A percentile compares a stretch with the other conserved stretches of the same genome.
These are phyloP conservation scores for Linurgus olivaceus DNA, from an alignment of 2,797 vertebrate species.

Conservation along the genomic window DNA sequence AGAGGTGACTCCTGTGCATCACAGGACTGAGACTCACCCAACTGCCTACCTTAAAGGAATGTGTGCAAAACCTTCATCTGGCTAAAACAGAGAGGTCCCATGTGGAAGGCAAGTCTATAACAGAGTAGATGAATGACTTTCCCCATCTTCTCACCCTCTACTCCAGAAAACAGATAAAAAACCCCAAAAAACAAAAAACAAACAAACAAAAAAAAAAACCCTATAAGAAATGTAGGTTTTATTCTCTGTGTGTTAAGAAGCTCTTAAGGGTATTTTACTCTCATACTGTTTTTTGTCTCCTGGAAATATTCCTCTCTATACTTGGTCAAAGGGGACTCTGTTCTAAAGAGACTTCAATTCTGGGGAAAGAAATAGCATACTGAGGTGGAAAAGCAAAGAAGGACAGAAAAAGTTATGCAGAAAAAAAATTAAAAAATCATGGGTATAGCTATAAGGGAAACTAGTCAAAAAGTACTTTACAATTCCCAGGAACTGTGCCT, in stretches of 20 bases:
- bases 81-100: neutral
- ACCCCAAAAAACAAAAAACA: too few species aligned
- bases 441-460: neutral
- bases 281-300: neutral
- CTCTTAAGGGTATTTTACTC: neutral
- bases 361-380: neutral
- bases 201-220: too few species aligned
- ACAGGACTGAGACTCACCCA: neutral
- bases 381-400: neutral
- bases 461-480: neutral
- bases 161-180: neutral
- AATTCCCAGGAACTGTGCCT: neutral
- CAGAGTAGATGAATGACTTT: neutral
- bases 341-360: neutral
- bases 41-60: neutral
- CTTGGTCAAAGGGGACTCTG: neutral
- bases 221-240: neutral
- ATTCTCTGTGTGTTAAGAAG: neutral
- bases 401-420: neutral
- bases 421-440: neutral
- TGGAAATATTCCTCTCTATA: neutral
- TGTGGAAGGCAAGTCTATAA: neutral
- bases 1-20: neutral
- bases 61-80: neutral
- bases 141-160: fast-evolving